Conservation (phyloP, 2,797 vertebrate genomes). For the Diplodus puntazzo region DNA sequence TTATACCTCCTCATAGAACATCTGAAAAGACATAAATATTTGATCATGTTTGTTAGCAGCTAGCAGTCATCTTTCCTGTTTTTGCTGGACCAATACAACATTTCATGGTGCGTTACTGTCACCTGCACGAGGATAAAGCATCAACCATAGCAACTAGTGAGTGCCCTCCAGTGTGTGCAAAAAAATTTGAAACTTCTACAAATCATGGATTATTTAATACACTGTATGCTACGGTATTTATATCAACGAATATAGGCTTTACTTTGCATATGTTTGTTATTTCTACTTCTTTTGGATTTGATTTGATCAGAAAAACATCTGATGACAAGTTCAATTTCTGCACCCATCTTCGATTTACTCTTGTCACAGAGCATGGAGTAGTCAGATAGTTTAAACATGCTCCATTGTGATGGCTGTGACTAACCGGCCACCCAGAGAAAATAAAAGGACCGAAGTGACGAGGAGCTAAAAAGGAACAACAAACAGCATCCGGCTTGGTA, state of each 20-base stretch:
- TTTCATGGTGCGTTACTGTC: background rate
- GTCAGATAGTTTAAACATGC: conserved; percentile 21
- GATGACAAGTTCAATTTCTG: too few species aligned
- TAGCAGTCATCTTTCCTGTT: background rate
- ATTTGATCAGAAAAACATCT: too few species aligned
- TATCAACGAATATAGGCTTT: too few species aligned
- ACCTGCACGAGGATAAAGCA: background rate
- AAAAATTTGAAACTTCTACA: too few species aligned
- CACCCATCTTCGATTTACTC: conserved; percentile 11
- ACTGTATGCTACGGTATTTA: too few species aligned
- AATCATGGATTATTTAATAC: too few species aligned
- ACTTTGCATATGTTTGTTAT: too few species aligned
- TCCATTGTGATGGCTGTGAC: conserved; percentile 25
- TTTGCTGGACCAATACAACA: background rate
- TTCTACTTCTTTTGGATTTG: too few species aligned
- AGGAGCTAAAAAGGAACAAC: conserved; percentile 37
- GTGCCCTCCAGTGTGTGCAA: too few species aligned
- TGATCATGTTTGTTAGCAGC: background rate
- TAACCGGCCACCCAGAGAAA: conserved; percentile 34
- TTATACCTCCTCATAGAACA: background rate
- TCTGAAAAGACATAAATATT: background rate
- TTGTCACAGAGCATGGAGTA: conserved; percentile 13
- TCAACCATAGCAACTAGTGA: background rate
- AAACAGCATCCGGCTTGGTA: conserved; percentile 52
- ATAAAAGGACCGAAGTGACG: conserved; percentile 30